Evolutionary conservation across 2,888 invertebrate species (phyloP).

Genomic region (Agriopis aurantiaria): DNA sequence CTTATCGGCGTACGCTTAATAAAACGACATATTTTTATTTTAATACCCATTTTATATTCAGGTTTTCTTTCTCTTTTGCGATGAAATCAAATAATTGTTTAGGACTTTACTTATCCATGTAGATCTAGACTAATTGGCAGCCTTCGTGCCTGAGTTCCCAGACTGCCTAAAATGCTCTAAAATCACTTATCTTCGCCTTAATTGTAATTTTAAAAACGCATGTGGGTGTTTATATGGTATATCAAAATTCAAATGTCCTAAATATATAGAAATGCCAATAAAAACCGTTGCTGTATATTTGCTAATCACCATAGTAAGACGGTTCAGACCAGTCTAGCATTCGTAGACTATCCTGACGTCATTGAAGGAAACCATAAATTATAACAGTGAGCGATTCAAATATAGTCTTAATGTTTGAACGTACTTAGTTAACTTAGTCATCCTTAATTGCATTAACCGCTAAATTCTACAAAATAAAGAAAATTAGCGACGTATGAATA

Average conservation of each 20-base stretch:
- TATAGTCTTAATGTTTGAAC: slow-evolving; percentile 29
- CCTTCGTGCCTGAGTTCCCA: neutral
- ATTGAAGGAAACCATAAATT: slow-evolving; percentile 32
- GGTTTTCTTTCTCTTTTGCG: neutral
- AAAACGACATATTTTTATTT: slow-evolving; percentile 39
- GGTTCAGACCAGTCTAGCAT: slow-evolving; percentile 38
- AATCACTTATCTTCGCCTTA: neutral
- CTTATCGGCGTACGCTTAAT: slow-evolving; percentile 39
- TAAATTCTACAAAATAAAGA: slow-evolving; percentile 27
- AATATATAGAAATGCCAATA: slow-evolving; percentile 32
- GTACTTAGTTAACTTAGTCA: slow-evolving; percentile 36
- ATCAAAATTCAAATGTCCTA: slow-evolving; percentile 21
- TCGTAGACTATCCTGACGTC: slow-evolving; percentile 38
- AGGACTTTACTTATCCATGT: neutral
- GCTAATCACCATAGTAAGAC: slow-evolving; percentile 38
- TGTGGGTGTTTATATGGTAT: slow-evolving; percentile 11
- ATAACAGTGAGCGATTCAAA: slow-evolving; percentile 35
- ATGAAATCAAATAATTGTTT: neutral
- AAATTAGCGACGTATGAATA: slow-evolving; percentile 11
- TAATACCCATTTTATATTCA: neutral
- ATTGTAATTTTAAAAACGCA: neutral
- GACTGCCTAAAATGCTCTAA: neutral
- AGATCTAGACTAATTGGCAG: neutral
- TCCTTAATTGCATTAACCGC: slow-evolving; percentile 36
- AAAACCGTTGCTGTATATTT: slow-evolving; percentile 37